Evolutionary conservation across 2,888 invertebrate species (phyloP), one percentile per base, ranked within the genome.

Genomic region (Cataglyphis rosenhaueri): DNA sequence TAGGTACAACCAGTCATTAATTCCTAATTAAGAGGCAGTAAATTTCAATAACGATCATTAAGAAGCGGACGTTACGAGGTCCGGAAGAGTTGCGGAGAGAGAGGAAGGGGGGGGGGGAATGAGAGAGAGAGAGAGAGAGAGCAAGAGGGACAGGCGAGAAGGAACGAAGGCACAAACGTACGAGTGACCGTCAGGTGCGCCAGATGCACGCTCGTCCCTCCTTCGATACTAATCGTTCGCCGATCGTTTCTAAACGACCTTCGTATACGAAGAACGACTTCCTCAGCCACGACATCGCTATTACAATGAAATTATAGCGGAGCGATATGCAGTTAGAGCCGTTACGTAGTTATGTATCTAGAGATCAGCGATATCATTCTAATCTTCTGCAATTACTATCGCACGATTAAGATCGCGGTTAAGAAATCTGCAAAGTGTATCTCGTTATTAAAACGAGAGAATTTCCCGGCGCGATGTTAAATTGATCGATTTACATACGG

Each of bases 41-140:
- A 94, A 94, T 94, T 94, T 94, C 94, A 94, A 94, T 94, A 94
- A 94, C 93, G 94, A 92, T 93, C 93, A 92, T 94, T 94, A 94
- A 93, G 91, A 90, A 93, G 91, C 93, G 94, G 93, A 94, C 93
- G 94, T 94, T 94, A 92, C 90, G 89, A 91, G 91, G 90, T 88
- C 89, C 88, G 90, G 87, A 88, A 91, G 87, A 90, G 89, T 89
- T 88, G 85, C 61, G 52, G 55, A 79, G 83, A 85, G 85, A 84
- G 78, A 85, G 87, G 48, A 70, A 0, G 29, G 1, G 29, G 1
- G 29, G 1, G 29, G 25, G 25, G 25, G 1, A 79, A 82, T 84
- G 85, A 84, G 78, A 85, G 87, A 55, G 73, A 1, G 29, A 2
- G 29, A 83, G 84, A 84, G 81, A 85, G 79, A 85, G 82, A 83